Percentiles rank a stretch among this genome's conserved stretches.
Evolutionary conservation across 1,140 invertebrate species (phyloP).

Genomic region (Lepidurus packardi): DNA sequence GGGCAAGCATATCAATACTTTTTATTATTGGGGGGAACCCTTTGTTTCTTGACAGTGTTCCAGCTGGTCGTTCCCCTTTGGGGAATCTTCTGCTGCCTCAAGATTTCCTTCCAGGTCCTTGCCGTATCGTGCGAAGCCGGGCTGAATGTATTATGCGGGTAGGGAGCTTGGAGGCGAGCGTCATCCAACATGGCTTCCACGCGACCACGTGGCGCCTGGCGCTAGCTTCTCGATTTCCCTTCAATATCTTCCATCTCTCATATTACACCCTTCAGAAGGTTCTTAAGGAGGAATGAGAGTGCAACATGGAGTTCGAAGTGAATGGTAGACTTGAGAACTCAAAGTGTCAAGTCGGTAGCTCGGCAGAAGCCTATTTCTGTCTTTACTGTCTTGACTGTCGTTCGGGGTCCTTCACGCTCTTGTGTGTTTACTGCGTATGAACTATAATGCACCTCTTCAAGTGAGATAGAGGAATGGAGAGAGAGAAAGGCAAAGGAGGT

Average conservation of each 20-base stretch:
- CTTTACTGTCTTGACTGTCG: no score
- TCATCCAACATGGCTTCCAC: no score
- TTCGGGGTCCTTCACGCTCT: no score
- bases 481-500: background rate
- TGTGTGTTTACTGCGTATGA: no score
- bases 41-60: background rate
- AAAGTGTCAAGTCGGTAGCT: background rate
- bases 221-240: background rate
- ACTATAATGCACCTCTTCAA: background rate
- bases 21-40: background rate
- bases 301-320: background rate
- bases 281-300: background rate
- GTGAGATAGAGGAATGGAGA: background rate
- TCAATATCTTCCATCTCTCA: background rate
- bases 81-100: background rate
- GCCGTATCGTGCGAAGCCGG: no score
- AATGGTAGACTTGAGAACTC: background rate
- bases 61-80: background rate
- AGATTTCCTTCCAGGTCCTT: background rate
- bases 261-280: background rate
- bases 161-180: no score
- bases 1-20: constrained; percentile 5
- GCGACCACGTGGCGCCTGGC: no score
- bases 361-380: no score
- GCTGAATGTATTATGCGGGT: no score